Evolutionary conservation across 2,113 vertebrate genomes (phyloP).

Genomic region (Esox niger): DNA sequence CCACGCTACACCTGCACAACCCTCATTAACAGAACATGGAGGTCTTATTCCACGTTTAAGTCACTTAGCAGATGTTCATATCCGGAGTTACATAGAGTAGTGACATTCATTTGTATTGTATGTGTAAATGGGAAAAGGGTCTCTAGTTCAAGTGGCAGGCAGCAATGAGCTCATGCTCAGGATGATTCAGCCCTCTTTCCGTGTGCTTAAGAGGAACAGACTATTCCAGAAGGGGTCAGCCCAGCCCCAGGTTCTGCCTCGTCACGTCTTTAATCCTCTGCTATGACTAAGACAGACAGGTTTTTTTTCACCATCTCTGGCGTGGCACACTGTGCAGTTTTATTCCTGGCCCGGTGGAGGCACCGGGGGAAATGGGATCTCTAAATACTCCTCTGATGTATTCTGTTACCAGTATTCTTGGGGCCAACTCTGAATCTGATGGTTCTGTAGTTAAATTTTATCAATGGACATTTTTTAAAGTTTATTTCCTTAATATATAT

Average conservation of each 20-base stretch:
- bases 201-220: neutral
- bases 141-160: neutral
- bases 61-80: too few species aligned
- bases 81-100: too few species aligned
- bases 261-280: slow-evolving; percentile 15
- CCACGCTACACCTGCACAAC: neutral
- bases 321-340: neutral
- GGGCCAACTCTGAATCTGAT: too few species aligned
- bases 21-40: neutral
- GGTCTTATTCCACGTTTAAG: too few species aligned
- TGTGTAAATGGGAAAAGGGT: neutral
- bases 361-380: too few species aligned
- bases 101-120: too few species aligned
- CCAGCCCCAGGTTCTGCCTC: slow-evolving; percentile 7
- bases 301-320: slow-evolving; percentile 23
- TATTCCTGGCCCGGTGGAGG: too few species aligned
- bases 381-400: too few species aligned
- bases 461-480: too few species aligned
- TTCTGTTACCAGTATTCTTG: too few species aligned
- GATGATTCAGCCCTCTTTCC: neutral
- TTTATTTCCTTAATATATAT: too few species aligned
- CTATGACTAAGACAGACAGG: slow-evolving; percentile 36
- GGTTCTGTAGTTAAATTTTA: too few species aligned
- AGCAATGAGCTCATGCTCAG: neutral
- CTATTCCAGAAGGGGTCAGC: slow-evolving; percentile 31